A percentile compares a stretch with the other conserved stretches of the same genome.
Evolutionary conservation across 2,888 invertebrate genomes (phyloP).

Genomic region (Dendrolimus pini): DNA sequence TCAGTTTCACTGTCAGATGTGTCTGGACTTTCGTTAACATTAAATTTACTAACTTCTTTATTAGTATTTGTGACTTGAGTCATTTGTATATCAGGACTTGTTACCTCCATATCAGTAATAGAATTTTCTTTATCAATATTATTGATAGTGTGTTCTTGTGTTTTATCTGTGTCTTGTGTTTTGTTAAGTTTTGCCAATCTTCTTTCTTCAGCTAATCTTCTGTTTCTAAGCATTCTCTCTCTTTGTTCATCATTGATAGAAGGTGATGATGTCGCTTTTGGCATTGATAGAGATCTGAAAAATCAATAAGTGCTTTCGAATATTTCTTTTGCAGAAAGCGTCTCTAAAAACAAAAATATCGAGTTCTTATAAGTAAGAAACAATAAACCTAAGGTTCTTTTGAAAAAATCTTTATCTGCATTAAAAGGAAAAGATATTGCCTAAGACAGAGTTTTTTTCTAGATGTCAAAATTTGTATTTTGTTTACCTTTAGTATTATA

Average conservation of each 20-base stretch:
- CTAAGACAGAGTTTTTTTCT: too few relatives aligned
- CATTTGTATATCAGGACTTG: neutral
- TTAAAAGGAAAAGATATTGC: too few relatives aligned
- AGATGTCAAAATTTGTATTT: too few relatives aligned
- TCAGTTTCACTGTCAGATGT: neutral
- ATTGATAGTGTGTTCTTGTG: slow-evolving; percentile 5
- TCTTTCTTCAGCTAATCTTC: slow-evolving; percentile 79
- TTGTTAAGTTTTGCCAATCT: slow-evolving; percentile 68
- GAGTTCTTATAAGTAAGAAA: neutral
- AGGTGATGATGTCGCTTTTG: slow-evolving; percentile 62
- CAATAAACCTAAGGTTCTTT: neutral
- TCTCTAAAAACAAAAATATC: neutral
- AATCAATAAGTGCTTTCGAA: neutral
- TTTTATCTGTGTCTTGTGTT: slow-evolving; percentile 15
- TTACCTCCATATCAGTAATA: slow-evolving; percentile 4
- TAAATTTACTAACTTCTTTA: slow-evolving; percentile 7
- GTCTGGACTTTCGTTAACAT: slow-evolving; percentile 22
- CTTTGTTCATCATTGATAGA: slow-evolving; percentile 78
- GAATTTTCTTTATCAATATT: slow-evolving; percentile 6
- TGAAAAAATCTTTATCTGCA: too few relatives aligned
- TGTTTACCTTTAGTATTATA: too few relatives aligned
- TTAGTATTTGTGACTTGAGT: neutral
- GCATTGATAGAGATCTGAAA: slow-evolving; percentile 44
- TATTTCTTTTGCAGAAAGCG: neutral
- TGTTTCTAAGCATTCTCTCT: slow-evolving; percentile 82